Conservation (phyloP, 2,113 vertebrate genomes). For the Rhizomys pruinosus region DNA sequence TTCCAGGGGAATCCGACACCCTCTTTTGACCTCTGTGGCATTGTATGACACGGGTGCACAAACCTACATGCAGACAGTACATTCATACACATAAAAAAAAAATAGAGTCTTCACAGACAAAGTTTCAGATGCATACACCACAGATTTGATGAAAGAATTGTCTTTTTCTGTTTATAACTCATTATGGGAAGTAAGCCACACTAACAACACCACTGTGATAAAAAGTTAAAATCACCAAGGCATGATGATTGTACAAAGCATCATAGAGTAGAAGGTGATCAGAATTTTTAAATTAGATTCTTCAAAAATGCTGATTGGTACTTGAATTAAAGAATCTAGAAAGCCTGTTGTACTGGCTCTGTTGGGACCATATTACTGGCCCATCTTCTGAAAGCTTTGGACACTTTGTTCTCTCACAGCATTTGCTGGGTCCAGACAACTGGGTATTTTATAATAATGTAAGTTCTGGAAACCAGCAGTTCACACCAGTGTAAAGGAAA, state of each 20-base stretch:
- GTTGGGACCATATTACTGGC: not conserved
- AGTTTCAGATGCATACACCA: not conserved
- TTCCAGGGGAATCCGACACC: too few relatives aligned
- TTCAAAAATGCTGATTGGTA: not conserved
- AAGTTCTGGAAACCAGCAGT: not conserved
- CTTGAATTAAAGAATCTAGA: not conserved
- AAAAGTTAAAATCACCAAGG: not conserved
- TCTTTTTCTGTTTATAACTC: not conserved
- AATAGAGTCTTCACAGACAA: not conserved
- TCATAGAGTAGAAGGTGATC: not conserved
- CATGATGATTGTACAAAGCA: not conserved
- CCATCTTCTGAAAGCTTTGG: not conserved
- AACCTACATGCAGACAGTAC: too few relatives aligned
- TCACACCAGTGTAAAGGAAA: not conserved
- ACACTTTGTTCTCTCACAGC: not conserved
- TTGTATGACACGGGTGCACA: too few relatives aligned
- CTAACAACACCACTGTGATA: not conserved
- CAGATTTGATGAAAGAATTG: not conserved
- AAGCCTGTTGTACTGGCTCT: not conserved
- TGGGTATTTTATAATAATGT: not conserved
- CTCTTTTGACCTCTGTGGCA: too few relatives aligned
- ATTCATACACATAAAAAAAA: too few relatives aligned
- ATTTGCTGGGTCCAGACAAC: not conserved
- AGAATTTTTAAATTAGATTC: not conserved
- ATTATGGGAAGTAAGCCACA: not conserved